These are phyloP conservation scores for Itoplectis maculator DNA, from an alignment of 2,888 invertebrate genomes.

Conservation along the genomic window DNA sequence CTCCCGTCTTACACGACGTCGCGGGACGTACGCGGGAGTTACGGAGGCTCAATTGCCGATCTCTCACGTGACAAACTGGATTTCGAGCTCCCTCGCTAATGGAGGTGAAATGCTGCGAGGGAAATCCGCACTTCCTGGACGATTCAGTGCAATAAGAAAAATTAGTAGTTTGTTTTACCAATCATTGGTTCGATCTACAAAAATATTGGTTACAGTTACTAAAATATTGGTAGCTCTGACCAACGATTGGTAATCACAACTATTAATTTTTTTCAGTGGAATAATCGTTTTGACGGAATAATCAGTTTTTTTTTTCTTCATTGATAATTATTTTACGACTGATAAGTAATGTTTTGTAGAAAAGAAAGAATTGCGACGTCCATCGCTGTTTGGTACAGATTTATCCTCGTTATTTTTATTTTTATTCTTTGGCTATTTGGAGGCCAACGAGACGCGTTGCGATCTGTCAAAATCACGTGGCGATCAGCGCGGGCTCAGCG, in stretches of 20 bases:
- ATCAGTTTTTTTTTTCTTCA: no score
- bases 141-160: not conserved
- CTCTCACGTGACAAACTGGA: constrained; percentile 60
- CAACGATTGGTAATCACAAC: no score
- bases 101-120: constrained; percentile 51
- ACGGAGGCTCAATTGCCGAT: constrained; percentile 21
- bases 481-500: not conserved
- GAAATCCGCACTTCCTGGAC: not conserved
- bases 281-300: no score
- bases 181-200: no score
- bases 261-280: no score
- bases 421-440: not conserved
- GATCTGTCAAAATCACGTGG: not conserved
- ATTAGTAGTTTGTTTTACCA: not conserved
- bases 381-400: no score
- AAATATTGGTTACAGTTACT: no score
- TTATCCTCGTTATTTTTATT: not conserved
- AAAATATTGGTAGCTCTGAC: no score
- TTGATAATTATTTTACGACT: no score
- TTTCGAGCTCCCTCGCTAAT: constrained; percentile 39
- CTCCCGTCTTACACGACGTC: not conserved
- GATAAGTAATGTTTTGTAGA: no score
- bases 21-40: not conserved
- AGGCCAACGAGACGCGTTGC: not conserved
- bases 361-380: no score